phyloP scores from a whole-genome alignment of 2,797 vertebrate genomes.

The Phrynocephalus guinanensis region DNA sequence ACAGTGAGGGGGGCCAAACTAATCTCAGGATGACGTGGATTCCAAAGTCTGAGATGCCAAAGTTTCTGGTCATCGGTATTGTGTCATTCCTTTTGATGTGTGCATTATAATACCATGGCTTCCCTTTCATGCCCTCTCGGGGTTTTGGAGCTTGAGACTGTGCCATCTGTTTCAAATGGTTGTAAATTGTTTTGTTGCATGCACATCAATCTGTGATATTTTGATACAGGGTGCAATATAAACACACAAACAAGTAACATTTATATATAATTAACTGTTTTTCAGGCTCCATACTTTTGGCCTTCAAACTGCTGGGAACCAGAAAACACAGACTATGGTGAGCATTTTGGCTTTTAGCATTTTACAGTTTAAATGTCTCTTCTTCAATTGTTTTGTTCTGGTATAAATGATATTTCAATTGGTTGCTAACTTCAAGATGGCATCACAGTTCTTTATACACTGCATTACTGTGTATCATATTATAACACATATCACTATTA shows the following conservation, averaged over 20 bases:
- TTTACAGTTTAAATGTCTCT: background rate
- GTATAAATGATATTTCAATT: background rate
- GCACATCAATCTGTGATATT: too few species aligned
- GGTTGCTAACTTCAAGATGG: background rate
- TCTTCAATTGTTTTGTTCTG: background rate
- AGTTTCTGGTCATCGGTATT: background rate
- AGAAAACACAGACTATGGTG: constrained; percentile 96
- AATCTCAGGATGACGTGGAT: too few species aligned
- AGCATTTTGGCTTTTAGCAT: constrained; percentile 65
- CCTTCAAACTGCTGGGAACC: constrained; percentile 98
- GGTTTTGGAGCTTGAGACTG: too few species aligned
- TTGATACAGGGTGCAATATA: too few species aligned
- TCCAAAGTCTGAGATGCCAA: background rate
- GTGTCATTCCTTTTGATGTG: background rate
- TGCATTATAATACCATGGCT: background rate
- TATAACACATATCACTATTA: background rate
- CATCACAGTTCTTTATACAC: background rate
- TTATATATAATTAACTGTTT: constrained; percentile 58
- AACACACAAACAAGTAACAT: background rate
- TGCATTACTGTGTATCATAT: background rate
- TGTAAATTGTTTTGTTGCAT: too few species aligned
- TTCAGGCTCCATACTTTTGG: constrained; percentile 95
- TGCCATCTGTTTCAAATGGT: too few species aligned
- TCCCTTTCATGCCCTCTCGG: too few species aligned
- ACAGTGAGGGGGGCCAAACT: too few species aligned